Base-by-base conservation (phyloP, 1,140 invertebrate species). In the Tetraneura akinire region DNA sequence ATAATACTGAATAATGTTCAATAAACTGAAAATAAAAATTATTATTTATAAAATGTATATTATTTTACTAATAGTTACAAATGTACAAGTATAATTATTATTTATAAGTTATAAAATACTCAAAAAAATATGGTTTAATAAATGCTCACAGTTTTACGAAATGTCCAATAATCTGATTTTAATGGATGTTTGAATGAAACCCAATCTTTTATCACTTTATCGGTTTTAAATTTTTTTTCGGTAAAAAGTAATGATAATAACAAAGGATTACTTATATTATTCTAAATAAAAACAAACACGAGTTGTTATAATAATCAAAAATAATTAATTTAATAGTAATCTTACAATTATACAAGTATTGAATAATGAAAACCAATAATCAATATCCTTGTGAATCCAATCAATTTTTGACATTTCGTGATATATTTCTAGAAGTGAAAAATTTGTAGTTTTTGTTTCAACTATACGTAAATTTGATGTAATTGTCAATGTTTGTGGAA, bases 1-100 rank as follows among this genome's bases (percentile, higher is more conserved):
- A 78, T 37, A 78, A 14, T 18, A 78, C 32, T 23, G 74, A 78
- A 21, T 78, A 78, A 57, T 78, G 9, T 78, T 78, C 74, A 26
- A 78, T 26, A 45, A 78, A 78, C 74, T 78, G 47, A 29, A 76
- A 47, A 42, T 13, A 68, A n/a, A n/a, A n/a, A 47, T 47, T 13
- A 32, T 57, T 3, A 32, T 42, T n/a, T 32, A 64, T 32, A 1
- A 8, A 37, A 64, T n/a, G 8, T 37, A 11, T 66, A 14, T 62
- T 32, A 62, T 26, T 18, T 18, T 62, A 62, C 5, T 9, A 32
- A 62, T n/a, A n/a, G n/a, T n/a, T n/a, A n/a, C n/a, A n/a, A n/a
- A n/a, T n/a, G n/a, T n/a, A n/a, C n/a, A n/a, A n/a, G n/a, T n/a
- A 32, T 62, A 18, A 32, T 62, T 18, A 1, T 29, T 9, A 6